phyloP scores from a whole-genome alignment of 1,140 invertebrate species.

The Argopecten irradians region DNA sequence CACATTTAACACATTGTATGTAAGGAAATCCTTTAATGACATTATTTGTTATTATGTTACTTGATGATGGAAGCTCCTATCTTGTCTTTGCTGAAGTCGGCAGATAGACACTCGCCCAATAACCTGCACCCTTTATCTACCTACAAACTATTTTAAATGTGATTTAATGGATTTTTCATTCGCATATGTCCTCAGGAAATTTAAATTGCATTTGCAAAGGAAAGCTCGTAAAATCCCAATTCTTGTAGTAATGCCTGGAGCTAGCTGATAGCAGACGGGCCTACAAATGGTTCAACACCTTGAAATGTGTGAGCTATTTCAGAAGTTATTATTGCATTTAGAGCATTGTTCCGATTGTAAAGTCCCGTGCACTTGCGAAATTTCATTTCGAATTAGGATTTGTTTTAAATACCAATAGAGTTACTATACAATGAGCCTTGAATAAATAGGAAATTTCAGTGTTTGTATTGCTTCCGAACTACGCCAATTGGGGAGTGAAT shows the following conservation, averaged over 20 bases:
- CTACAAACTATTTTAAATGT: no score
- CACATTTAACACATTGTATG: no score
- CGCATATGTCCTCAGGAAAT: not conserved
- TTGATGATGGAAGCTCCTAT: no score
- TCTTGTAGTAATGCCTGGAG: not conserved
- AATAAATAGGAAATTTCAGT: not conserved
- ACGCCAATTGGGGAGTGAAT: not conserved
- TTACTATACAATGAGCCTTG: not conserved
- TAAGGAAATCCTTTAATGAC: no score
- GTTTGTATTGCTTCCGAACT: not conserved
- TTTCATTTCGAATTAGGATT: constrained; percentile 7
- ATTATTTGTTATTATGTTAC: no score
- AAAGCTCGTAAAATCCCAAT: not conserved
- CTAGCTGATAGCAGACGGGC: not conserved
- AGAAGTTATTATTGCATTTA: not conserved
- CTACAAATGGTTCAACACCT: not conserved
- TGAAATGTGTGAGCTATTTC: not conserved
- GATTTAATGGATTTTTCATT: not conserved
- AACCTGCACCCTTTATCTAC: no score
- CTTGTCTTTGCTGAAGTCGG: no score
- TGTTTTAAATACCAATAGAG: not conserved
- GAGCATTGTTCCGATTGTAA: not conserved
- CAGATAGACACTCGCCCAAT: no score
- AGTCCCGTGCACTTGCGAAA: not conserved
- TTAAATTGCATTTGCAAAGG: not conserved